Evolutionary conservation across 2,888 invertebrate species (phyloP).

Genomic region (Andrena trimmerana): DNA sequence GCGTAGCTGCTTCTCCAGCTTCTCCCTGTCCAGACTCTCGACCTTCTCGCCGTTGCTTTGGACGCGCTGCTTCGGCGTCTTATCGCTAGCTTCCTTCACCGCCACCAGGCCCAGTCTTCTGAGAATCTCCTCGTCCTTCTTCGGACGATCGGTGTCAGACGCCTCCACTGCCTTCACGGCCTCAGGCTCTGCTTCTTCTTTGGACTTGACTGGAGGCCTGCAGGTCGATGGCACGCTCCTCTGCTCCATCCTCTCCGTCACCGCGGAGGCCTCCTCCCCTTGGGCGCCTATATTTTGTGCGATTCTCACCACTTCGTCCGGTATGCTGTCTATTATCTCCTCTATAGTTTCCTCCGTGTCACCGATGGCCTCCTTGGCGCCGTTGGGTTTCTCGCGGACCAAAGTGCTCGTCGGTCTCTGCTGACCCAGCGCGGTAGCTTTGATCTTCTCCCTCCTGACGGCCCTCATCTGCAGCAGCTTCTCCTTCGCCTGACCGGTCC

Average conservation of each 20-base stretch:
- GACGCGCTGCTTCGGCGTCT: constrained; percentile 61
- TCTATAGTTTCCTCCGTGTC: constrained; percentile 78
- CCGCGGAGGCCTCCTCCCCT: constrained; percentile 30
- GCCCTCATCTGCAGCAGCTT: constrained; percentile 76
- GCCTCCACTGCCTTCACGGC: constrained; percentile 29
- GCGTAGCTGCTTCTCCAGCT: constrained; percentile 79
- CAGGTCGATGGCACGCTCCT: constrained; percentile 5
- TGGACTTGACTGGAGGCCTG: constrained; percentile 18
- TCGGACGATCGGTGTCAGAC: constrained; percentile 52
- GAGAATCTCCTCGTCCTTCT: constrained; percentile 79
- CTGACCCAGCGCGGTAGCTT: constrained; percentile 56
- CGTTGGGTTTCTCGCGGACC: constrained; percentile 48
- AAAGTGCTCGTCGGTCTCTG: constrained; percentile 48
- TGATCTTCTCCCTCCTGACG: constrained; percentile 77
- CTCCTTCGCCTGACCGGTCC: constrained; percentile 73
- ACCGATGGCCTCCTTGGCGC: constrained; percentile 24
- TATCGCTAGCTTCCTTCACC: constrained; percentile 74
- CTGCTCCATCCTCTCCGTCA: constrained; percentile 35
- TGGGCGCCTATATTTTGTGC: constrained; percentile 71
- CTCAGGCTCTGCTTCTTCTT: constrained; percentile 29
- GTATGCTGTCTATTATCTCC: constrained; percentile 79
- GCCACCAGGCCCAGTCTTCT: constrained; percentile 78
- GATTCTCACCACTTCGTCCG: constrained; percentile 77
- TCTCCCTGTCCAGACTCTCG: constrained; percentile 73
- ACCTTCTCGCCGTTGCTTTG: constrained; percentile 58